Evolutionary conservation across 1,140 invertebrate genomes (phyloP).

Genomic region (Bombus sibiricus): DNA sequence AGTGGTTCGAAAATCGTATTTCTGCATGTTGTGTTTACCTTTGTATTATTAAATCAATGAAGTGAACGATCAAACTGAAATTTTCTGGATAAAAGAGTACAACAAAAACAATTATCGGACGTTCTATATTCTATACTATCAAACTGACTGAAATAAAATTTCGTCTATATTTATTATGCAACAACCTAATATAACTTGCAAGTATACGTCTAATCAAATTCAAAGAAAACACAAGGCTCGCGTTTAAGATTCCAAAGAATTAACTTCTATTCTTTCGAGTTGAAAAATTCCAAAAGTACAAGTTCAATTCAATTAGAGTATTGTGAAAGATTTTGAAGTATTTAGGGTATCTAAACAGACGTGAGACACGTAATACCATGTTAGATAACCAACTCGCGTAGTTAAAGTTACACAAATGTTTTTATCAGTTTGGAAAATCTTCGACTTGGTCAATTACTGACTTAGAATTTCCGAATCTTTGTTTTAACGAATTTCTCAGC

Average conservation of each 20-base stretch:
- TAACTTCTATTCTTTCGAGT: neutral
- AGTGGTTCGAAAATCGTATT: too few species aligned
- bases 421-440: neutral
- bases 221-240: neutral
- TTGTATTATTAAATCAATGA: too few species aligned
- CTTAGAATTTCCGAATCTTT: neutral
- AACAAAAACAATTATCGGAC: neutral
- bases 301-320: neutral
- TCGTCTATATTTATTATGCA: neutral
- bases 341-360: neutral
- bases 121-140: neutral
- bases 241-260: neutral
- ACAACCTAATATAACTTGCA: neutral
- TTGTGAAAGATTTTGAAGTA: neutral
- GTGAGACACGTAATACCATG: neutral
- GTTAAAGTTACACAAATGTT: neutral
- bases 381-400: neutral
- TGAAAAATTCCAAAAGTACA: neutral
- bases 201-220: neutral
- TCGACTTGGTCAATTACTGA: neutral
- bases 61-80: too few species aligned
- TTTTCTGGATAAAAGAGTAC: too few species aligned
- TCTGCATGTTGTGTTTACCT: too few species aligned
- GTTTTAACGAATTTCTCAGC: slow-evolving; percentile 2
- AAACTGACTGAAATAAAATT: neutral